These are phyloP conservation scores for Pluvianellus socialis DNA, from an alignment of 2,113 vertebrate species.

Conservation along the genomic window DNA sequence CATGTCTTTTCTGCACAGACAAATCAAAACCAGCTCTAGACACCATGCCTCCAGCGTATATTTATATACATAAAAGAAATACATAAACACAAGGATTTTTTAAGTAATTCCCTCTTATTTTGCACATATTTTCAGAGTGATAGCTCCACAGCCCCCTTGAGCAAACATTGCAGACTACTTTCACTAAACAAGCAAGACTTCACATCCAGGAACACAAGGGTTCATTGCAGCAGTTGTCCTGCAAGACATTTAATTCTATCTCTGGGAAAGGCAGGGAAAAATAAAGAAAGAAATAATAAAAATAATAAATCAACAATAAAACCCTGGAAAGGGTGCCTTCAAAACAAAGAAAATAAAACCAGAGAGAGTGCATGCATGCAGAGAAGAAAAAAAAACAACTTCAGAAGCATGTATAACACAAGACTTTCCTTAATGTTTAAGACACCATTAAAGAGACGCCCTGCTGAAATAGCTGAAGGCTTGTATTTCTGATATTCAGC, in stretches of 20 bases:
- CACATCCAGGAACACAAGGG: background rate
- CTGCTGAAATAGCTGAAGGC: background rate
- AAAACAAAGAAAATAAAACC: background rate
- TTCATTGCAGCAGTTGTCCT: background rate
- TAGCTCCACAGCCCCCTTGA: background rate
- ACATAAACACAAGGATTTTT: background rate
- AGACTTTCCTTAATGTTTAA: background rate
- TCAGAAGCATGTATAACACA: background rate
- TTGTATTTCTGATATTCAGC: background rate
- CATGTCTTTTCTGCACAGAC: background rate
- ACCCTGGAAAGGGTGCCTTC: background rate
- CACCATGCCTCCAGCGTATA: background rate
- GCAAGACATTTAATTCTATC: background rate
- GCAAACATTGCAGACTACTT: background rate
- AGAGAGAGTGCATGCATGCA: background rate
- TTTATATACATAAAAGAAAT: background rate
- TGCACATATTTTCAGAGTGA: background rate
- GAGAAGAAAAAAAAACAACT: background rate
- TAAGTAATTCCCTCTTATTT: background rate
- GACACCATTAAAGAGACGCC: background rate
- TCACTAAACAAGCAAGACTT: background rate
- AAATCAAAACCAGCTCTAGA: background rate
- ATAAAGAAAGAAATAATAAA: background rate
- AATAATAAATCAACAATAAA: background rate
- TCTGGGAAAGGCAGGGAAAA: background rate